Evolutionary conservation across 2,797 vertebrate species (phyloP).

Genomic region (Phoeniculus purpureus): DNA sequence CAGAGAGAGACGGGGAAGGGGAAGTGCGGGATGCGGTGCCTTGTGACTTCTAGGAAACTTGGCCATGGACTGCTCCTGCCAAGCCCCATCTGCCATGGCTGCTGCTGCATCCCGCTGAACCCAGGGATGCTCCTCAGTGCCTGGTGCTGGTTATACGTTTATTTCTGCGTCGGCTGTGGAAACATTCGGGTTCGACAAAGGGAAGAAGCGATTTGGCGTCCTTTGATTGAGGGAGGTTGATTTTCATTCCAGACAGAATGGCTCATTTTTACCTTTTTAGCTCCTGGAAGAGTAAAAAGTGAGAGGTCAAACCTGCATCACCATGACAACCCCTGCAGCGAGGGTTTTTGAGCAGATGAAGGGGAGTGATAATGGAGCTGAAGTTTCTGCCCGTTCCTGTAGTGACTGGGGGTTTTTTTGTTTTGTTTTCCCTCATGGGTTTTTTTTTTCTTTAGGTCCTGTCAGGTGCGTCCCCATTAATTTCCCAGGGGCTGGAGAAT

Average conservation of each 20-base stretch:
- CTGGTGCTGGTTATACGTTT: background rate
- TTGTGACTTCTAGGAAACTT: slow-evolving; percentile 8
- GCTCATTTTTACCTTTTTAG: slow-evolving; percentile 79
- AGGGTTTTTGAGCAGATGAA: slow-evolving; percentile 71
- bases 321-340: slow-evolving; percentile 84
- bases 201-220: slow-evolving; percentile 63
- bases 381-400: slow-evolving; percentile 61
- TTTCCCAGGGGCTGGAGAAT: background rate
- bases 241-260: slow-evolving; percentile 79
- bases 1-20: accelerated
- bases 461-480: background rate
- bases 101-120: background rate
- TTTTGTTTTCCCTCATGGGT: background rate
- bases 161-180: slow-evolving; percentile 43
- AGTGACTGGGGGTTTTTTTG: background rate
- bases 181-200: slow-evolving; percentile 65
- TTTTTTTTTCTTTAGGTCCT: background rate
- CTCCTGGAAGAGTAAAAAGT: slow-evolving; percentile 84
- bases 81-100: background rate
- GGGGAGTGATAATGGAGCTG: slow-evolving; percentile 73
- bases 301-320: slow-evolving; percentile 86
- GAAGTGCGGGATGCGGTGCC: accelerated
- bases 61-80: background rate
- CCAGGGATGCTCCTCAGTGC: background rate
- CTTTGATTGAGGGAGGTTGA: slow-evolving; percentile 73